Evolutionary conservation across 2,113 vertebrate genomes (phyloP), one percentile per base, ranked within the genome.

Genomic region (Pholis gunnellus): DNA sequence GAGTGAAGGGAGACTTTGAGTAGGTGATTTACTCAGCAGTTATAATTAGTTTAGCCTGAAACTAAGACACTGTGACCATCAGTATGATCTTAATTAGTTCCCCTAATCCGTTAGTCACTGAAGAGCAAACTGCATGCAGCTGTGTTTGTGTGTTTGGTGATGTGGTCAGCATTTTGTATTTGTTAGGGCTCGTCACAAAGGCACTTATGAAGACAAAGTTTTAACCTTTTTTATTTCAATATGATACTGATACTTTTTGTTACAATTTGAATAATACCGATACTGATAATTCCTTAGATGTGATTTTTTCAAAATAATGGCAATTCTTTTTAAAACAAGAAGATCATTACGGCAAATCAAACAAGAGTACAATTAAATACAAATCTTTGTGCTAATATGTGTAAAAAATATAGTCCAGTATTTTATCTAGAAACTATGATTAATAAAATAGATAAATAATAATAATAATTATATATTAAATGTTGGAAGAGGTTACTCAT

Each of bases 31-130:
- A 69, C 44, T 27, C 60, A 46, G 27, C 48, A 77, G 40, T 66
- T 48, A 27, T 48, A 59, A 67, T 63, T 81, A 17, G n/a, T 52
- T 46, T 50, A 50, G 66, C 67, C 57, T 71, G 29, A 40, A n/a
- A 52, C 44, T 15, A 48, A 46, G 38, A 22, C 14, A 31, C 13
- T 78, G 64, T 34, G 38, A 59, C 64, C 46, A 56, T 61, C 50
- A 48, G 46, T 20, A 1, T 50, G 17, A 50, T 54, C 67, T 71
- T 42, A 64, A 79, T 54, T 22, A 64, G 57, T 17, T 25, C 44
- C 5, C 1, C 5, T 15, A 40, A 42, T 36, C 25, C 61, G 9
- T 63, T 52, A 13, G 34, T 71, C 42, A 61, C 3, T 1, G 1
- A 15, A 27, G 25, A 64, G 54, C 7, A 52, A 17, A 64, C 36